Base-by-base conservation (phyloP, 1,140 invertebrate species). In the Saccostrea glomerata region DNA sequence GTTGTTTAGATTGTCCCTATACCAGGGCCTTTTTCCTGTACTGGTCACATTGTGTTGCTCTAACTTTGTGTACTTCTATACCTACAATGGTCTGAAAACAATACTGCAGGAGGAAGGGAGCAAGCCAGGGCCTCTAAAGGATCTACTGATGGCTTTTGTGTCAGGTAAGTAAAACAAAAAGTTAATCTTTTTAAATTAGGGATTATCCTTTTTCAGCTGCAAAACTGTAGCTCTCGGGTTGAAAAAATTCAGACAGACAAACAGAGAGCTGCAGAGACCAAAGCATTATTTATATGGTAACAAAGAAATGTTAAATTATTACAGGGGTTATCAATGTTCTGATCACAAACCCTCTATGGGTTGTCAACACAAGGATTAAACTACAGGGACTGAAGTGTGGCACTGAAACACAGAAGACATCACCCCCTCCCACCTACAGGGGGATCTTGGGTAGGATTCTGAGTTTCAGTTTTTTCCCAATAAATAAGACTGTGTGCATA, bases 11-110 rank as follows among this genome's bases (percentile, higher is more conserved):
- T 94, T 94, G 54, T 96, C 92, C 9, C 93, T 98, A 13, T 98
- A 98, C 94, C 95, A 97, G 92, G 98, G 98, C 2, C 95, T 98
- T 23, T 95, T 96, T 20, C 98, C 98, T 12, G 97, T 98, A 20
- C 95, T 98, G 7, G 96, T 97, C 91, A 97, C 97, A 89, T 94
- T 98, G 0, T 98, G 97, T 92, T 96, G 97, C 83, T 98, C 98
- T 82, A 98, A 98, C 95, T 98, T 98, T 95, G 97, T 98, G 20
- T 98, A 98, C 94, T 98, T 98, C 93, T 98, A 98, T 94, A 96
- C 97, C 90, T 98, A 98, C 94, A 98, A 98, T 95, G 97, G 97
- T 5, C 95, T 98, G 11, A 97, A 98, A 94, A 95, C 96, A 77
- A 89, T 97, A n/a, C 87, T 94, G 5, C 93, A 95, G 87, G 90